Base-by-base conservation (phyloP, 2,797 vertebrate genomes). In the Gallinago stenura region DNA sequence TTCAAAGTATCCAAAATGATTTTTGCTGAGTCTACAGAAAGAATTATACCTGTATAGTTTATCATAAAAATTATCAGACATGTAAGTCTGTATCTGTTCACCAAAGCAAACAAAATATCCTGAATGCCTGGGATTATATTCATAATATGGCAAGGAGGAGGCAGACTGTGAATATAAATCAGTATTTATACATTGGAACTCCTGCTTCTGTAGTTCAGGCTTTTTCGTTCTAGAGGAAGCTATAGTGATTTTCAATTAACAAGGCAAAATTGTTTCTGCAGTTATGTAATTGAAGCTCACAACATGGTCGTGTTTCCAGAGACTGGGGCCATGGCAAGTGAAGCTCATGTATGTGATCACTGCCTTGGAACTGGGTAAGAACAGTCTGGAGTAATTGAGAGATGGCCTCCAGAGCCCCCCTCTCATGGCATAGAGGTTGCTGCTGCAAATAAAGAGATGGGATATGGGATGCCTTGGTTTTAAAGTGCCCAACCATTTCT, bases 281-380 rank as follows among this genome's bases (percentile, higher is more conserved):
- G 17, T 79, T 93, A 3, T 6, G 6, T 72, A 69, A 33, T 33
- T 90, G 81, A 87, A 84, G 7, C 24, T 75, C 22, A 45, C 8
- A 64, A 17, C 28, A 33, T 0, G 2, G 46, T n/a, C 2, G 0
- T 69, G 31, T 65, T 86, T 87, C 51, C 11, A 8, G 3, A 19
- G 28, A 35, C 17, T 0, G 0, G 24, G 7, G 7, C 45, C 4
- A 0, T 16, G 33, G 26, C 1, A 1, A 72, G 54, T 17, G 7
- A 17, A 69, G 12, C 0, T 1, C 10, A 82, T 82, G 15, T 66
- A 25, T 31, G 48, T 91, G 62, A 89, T 18, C 35, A 82, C 15
- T 7, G 6, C 33, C 8, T 2, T 30, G 17, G 41, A 48, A 25
- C 31, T 31, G 58, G 19, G 12, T 10, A 89, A n/a, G 15, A 20